Percentiles rank a stretch among this genome's conserved stretches.
Conservation (phyloP, 37 sponge, comb jelly and placozoan species). For the Dysidea cf. avara region DNA sequence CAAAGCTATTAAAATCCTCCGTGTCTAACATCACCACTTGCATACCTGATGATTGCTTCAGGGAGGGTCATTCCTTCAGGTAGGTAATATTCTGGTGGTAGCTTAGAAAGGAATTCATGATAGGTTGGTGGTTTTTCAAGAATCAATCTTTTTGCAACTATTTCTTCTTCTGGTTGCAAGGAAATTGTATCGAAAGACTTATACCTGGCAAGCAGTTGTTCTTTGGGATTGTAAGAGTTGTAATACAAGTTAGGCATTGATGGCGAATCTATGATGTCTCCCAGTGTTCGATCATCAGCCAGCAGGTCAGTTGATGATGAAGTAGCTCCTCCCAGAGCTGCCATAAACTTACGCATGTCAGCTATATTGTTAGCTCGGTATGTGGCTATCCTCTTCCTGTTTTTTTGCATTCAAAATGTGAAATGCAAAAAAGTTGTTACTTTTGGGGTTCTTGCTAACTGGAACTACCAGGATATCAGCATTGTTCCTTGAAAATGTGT, state of each 20-base stretch:
- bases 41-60: background rate
- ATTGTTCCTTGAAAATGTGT: constrained; percentile 31
- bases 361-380: constrained; percentile 46
- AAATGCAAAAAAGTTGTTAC: constrained; percentile 60
- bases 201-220: too few relatives aligned
- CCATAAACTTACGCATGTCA: constrained; percentile 64
- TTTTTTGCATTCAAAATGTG: constrained; percentile 30
- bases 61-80: background rate
- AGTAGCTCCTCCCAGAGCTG: constrained; percentile 63
- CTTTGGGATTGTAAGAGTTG: too few relatives aligned
- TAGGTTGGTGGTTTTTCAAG: constrained; percentile 7
- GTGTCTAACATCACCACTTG: background rate
- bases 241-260: too few relatives aligned
- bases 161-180: background rate
- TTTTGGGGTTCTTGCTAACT: constrained; percentile 50
- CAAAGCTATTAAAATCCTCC: background rate
- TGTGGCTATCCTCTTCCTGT: constrained; percentile 25
- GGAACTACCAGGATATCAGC: constrained; percentile 44
- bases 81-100: constrained; percentile 44
- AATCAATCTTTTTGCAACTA: too few relatives aligned
- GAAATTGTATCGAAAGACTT: too few relatives aligned
- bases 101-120: background rate
- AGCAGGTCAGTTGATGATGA: too few relatives aligned
- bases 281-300: too few relatives aligned
- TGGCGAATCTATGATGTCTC: too few relatives aligned